phyloP scores from a whole-genome alignment of 2,797 vertebrate genomes.

The Sphenopsis melanotis region DNA sequence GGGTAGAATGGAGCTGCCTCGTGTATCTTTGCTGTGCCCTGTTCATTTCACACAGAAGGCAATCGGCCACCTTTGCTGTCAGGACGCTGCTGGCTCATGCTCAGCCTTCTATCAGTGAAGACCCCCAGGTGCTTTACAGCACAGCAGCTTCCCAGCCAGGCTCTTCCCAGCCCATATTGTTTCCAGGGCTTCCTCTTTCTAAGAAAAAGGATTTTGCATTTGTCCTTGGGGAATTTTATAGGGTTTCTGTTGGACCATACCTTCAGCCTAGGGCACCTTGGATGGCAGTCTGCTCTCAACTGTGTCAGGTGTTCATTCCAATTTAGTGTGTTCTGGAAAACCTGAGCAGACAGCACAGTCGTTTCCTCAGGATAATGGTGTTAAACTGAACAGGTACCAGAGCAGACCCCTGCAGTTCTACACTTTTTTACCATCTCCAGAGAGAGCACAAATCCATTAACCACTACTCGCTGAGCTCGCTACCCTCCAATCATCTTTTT shows the following conservation, averaged over 20 bases:
- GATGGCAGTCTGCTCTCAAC: background rate
- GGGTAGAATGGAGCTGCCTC: background rate
- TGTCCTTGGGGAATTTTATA: background rate
- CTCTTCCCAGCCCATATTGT: background rate
- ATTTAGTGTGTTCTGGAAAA: background rate
- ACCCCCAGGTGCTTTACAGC: background rate
- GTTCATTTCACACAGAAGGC: background rate
- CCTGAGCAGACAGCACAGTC: background rate
- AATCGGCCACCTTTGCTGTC: background rate
- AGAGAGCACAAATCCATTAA: background rate
- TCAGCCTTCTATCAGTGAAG: background rate
- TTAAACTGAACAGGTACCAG: background rate
- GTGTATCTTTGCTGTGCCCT: background rate
- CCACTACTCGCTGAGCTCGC: background rate
- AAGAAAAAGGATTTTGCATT: background rate
- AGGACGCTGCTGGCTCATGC: background rate
- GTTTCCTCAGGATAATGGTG: background rate
- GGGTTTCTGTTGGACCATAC: background rate
- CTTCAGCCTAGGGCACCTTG: background rate
- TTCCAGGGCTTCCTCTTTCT: background rate
- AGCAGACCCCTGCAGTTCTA: background rate
- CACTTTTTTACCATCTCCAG: background rate
- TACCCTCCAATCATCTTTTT: background rate
- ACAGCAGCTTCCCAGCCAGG: background rate
- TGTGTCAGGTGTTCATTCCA: rapidly evolving